Base-by-base conservation (phyloP, 2,113 vertebrate species). In the Lophius piscatorius region DNA sequence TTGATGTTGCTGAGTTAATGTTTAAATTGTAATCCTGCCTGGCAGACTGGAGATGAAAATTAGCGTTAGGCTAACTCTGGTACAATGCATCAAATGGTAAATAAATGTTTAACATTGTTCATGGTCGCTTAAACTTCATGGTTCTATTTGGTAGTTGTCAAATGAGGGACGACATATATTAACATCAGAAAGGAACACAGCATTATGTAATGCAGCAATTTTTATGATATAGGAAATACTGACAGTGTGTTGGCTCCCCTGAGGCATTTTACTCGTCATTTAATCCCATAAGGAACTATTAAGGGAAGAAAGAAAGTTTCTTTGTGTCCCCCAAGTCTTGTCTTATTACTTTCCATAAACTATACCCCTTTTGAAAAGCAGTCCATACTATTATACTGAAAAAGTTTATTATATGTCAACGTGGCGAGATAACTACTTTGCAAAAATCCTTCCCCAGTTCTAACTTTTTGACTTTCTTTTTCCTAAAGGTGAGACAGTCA, bases 401-500 rank as follows among this genome's bases (percentile, higher is more conserved):
- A 4, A 41, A 7, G 23, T 23, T 22, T 21, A 38, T 63, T 44
- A 22, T 57, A 36, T 42, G 23, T n/a, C 10, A 3, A 63, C 23
- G 23, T 5, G 17, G 6, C 26, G n/a, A 31, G 21, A 6, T 2
- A 31, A 21, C 2, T 24, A n/a, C 41, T 18, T 13, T 16, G 3
- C 18, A 8, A n/a, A 11, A 31, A 26, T 24, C 9, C n/a, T 2
- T 34, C n/a, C 7, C 40, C 14, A 17, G 5, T 41, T 56, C 18
- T 13, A 14, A 24, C 49, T 21, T n/a, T 18, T 23, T 1, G 6
- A 2, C 17, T 21, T 9, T 24, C 9, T 0, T 3, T 41, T 33
- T 13, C n/a, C 14, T n/a, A 48, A 33, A 66, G 31, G 40, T 40
- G 42, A 48, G 29, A n/a, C n/a, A n/a, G 29, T 9, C 26, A 6